phyloP scores from a whole-genome alignment of 1,140 invertebrate species.

The Phocides pigmalion region DNA sequence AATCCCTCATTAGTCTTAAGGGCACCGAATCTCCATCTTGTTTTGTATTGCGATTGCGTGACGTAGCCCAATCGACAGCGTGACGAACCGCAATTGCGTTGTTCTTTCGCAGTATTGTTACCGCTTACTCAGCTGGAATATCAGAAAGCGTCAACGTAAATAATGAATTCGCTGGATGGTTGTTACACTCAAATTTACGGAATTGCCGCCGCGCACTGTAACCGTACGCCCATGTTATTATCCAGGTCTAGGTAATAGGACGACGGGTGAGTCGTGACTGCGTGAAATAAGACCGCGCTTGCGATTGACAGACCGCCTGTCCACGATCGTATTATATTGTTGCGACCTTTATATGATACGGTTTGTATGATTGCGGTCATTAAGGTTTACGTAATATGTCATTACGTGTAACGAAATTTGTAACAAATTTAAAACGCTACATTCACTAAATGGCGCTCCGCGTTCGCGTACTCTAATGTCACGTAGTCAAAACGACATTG shows the following conservation, averaged over 20 bases:
- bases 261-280: slow-evolving; percentile 51
- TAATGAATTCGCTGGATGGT: slow-evolving; percentile 44
- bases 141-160: slow-evolving; percentile 41
- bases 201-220: slow-evolving; percentile 50
- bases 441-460: slow-evolving; percentile 54
- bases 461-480: slow-evolving; percentile 55
- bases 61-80: slow-evolving; percentile 29
- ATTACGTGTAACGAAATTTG: slow-evolving; percentile 57
- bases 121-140: slow-evolving; percentile 41
- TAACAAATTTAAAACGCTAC: slow-evolving; percentile 47
- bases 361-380: slow-evolving; percentile 46
- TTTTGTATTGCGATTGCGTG: slow-evolving; percentile 10
- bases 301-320: slow-evolving; percentile 46
- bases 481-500: slow-evolving; percentile 45
- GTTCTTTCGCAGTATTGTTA: slow-evolving; percentile 44
- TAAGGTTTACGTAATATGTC: slow-evolving; percentile 42
- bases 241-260: slow-evolving; percentile 52
- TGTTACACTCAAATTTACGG: slow-evolving; percentile 48
- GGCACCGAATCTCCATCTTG: slow-evolving; percentile 5
- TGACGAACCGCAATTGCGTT: slow-evolving; percentile 40
- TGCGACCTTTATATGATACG: slow-evolving; percentile 34
- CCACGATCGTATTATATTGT: slow-evolving; percentile 15
- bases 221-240: slow-evolving; percentile 45
- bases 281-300: slow-evolving; percentile 48
- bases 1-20: slow-evolving; percentile 23